Evolutionary conservation across 2,113 vertebrate genomes (phyloP), one percentile per base, ranked within the genome.

Genomic region (Bettongia penicillata): DNA sequence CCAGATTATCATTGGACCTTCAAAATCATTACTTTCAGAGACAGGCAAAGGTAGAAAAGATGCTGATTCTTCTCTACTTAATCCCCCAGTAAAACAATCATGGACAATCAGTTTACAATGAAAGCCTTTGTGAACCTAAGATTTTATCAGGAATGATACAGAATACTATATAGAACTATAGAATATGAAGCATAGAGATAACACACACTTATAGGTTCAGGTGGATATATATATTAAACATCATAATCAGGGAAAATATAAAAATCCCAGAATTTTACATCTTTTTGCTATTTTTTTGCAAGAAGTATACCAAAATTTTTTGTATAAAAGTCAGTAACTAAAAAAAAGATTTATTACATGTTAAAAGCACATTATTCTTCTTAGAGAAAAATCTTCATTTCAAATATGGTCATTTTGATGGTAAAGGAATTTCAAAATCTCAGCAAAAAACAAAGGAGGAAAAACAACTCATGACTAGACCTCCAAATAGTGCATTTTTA

Each of bases 361-460:
- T 96, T 92, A 55, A 96, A 95, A 48, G 28, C 8, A 94, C 48
- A 68, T 51, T 90, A 28, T 91, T 94, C 90, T 94, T 97, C 7
- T 93, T 8, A 93, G 91, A 90, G 25, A 25, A 26, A 96, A 50
- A 91, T 50, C 51, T n/a, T 0, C 3, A 55, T 94, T 94, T 95
- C 92, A 0, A 49, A 23, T 68, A 51, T 48, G 8, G 12, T 51
- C 6, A 48, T 90, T 90, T 90, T 51, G 24, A 90, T 28, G 3
- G 3, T 50, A 91, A 95, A 5, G 90, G 51, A 93, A 93, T 94
- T 93, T 52, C 7, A 95, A 91, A 95, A 91, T 3, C 0, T 43
- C 12, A 84, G 68, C 1, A 43, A 84, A 84, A 84, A 84, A 22
- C n/a, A n/a, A 48, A 48, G 22, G 68, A 84, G 19, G 68, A 84